Percentiles rank a stretch among this genome's conserved stretches.
Evolutionary conservation across 64 coral and sea anemone genomes (phyloP).

Genomic region (Stichodactyla helianthus): DNA sequence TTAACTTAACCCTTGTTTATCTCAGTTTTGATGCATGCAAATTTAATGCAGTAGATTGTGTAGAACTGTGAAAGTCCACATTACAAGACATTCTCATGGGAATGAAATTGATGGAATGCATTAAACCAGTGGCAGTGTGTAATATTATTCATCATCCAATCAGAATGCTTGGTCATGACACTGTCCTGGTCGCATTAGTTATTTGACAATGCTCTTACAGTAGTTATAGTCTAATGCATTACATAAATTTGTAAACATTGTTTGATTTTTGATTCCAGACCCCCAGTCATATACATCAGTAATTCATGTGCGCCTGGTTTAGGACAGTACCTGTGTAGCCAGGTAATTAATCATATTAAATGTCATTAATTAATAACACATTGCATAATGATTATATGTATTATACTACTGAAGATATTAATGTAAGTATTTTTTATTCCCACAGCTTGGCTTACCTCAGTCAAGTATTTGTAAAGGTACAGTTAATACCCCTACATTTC

Average conservation of each 20-base stretch:
- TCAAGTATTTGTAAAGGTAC: constrained; percentile 97
- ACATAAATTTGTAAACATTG: background rate
- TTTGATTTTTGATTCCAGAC: constrained; percentile 40
- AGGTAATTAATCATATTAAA: constrained; percentile 39
- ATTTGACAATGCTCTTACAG: no score
- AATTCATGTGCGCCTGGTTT: constrained; percentile 61
- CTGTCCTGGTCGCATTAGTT: no score
- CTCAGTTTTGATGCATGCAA: no score
- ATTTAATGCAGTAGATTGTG: no score
- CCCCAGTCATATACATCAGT: constrained; percentile 91
- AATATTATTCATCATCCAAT: background rate
- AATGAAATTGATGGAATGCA: no score
- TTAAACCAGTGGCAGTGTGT: no score
- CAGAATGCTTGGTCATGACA: background rate
- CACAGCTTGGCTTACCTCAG: constrained; percentile 93
- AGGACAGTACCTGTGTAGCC: constrained; percentile 79
- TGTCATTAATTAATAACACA: background rate
- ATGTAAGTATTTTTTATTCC: background rate
- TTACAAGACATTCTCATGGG: no score
- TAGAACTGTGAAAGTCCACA: no score
- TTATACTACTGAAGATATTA: background rate
- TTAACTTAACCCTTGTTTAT: no score
- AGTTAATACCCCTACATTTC: background rate
- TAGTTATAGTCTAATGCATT: no score
- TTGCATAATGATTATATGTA: background rate